These are phyloP conservation scores for Benthosema pterotum DNA, from an alignment of 2,797 vertebrate genomes.

Conservation along the genomic window DNA sequence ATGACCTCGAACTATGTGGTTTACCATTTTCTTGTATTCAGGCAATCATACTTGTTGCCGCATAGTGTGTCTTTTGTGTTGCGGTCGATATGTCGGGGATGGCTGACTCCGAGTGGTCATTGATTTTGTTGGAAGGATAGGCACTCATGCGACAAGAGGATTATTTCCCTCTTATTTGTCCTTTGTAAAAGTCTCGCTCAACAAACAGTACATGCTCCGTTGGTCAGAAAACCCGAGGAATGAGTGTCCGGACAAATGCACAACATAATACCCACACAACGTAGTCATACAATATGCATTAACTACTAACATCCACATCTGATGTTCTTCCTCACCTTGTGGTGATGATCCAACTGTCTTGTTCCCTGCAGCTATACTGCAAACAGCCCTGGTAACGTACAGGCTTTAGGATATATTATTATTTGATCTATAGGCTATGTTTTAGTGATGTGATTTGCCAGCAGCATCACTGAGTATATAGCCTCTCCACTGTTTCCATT, in stretches of 20 bases:
- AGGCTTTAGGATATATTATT: too few relatives aligned
- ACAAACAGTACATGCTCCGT: conserved; percentile 7
- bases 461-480: too few relatives aligned
- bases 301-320: not conserved
- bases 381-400: too few relatives aligned
- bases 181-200: conserved; percentile 14
- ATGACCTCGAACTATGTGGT: too few relatives aligned
- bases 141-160: not conserved
- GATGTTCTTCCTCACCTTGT: not conserved
- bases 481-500: too few relatives aligned
- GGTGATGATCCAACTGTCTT: not conserved
- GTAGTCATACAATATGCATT: not conserved
- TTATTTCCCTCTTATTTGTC: conserved; percentile 15
- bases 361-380: too few relatives aligned
- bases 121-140: conserved; percentile 47
- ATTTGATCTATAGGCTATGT: too few relatives aligned
- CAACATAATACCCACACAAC: too few relatives aligned
- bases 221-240: not conserved
- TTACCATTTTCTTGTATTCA: not conserved
- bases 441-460: too few relatives aligned
- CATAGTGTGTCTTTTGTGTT: conserved; percentile 29
- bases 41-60: conserved; percentile 2
- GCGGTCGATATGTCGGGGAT: conserved; percentile 46
- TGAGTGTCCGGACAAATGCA: conserved; percentile 19
- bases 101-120: conserved; percentile 44